Evolutionary conservation across 2,113 vertebrate species (phyloP).

Genomic region (Mormoops blainvillei): DNA sequence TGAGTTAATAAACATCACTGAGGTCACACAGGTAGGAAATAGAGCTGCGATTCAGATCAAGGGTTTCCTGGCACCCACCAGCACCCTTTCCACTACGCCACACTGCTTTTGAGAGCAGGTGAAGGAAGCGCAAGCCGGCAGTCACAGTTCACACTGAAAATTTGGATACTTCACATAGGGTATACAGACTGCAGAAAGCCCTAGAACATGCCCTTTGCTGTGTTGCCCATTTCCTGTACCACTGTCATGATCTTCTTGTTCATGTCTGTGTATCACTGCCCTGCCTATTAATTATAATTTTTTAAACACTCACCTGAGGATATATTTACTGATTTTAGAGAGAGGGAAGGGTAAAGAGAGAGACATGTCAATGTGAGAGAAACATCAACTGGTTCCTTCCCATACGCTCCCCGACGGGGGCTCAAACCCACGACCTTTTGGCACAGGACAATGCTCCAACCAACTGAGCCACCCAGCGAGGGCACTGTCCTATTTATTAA

Average conservation of each 20-base stretch:
- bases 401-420: too few relatives aligned
- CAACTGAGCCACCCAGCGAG: too few relatives aligned
- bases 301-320: too few relatives aligned
- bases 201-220: not conserved
- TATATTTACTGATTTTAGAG: too few relatives aligned
- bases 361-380: too few relatives aligned
- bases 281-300: not conserved
- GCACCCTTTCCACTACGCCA: not conserved
- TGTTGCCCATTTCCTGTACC: not conserved
- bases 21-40: not conserved
- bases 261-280: not conserved
- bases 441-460: too few relatives aligned
- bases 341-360: too few relatives aligned
- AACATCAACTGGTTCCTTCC: too few relatives aligned
- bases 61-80: not conserved
- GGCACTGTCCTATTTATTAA: too few relatives aligned
- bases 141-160: not conserved
- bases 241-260: not conserved
- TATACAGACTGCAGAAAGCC: not conserved
- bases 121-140: not conserved
- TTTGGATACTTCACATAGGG: not conserved
- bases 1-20: not conserved
- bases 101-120: not conserved
- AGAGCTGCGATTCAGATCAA: not conserved
- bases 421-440: too few relatives aligned